Conservation (phyloP, 2,888 invertebrate species). For the Morpho deidamia region DNA sequence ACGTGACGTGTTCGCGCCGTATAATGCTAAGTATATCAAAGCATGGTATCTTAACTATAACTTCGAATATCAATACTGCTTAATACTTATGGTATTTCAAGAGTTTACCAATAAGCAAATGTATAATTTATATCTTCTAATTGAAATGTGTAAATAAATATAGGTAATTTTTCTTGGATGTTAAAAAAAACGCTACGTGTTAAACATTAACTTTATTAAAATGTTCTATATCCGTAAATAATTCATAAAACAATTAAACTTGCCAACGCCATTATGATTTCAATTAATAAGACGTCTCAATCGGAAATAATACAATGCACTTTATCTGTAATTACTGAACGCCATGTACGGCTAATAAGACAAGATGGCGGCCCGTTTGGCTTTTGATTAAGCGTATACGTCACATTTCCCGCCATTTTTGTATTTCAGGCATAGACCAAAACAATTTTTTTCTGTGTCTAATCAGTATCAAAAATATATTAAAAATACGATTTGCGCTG, state of each 20-base stretch:
- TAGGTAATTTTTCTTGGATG: too few relatives aligned
- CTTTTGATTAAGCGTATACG: constrained; percentile 60
- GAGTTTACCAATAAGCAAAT: too few relatives aligned
- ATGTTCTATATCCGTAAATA: constrained; percentile 8
- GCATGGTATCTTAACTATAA: too few relatives aligned
- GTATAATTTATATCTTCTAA: too few relatives aligned
- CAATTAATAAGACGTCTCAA: constrained; percentile 46
- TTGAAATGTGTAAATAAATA: too few relatives aligned
- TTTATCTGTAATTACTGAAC: constrained; percentile 43
- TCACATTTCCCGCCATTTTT: constrained; percentile 44
- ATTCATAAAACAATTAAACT: constrained; percentile 19
- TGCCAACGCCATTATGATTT: constrained; percentile 30
- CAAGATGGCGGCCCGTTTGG: constrained; percentile 62
- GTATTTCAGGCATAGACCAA: constrained; percentile 11
- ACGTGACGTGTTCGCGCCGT: too few relatives aligned
- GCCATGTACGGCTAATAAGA: constrained; percentile 60
- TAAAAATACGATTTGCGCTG: too few relatives aligned
- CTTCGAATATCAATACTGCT: too few relatives aligned
- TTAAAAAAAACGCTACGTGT: too few relatives aligned
- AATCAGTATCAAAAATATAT: too few relatives aligned
- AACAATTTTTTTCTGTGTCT: background rate
- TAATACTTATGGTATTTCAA: too few relatives aligned
- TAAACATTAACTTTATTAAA: background rate
- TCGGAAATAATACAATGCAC: constrained; percentile 38
- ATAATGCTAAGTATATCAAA: too few relatives aligned